Base-by-base conservation (phyloP, 2,113 vertebrate genomes). In the Petroica traversi region DNA sequence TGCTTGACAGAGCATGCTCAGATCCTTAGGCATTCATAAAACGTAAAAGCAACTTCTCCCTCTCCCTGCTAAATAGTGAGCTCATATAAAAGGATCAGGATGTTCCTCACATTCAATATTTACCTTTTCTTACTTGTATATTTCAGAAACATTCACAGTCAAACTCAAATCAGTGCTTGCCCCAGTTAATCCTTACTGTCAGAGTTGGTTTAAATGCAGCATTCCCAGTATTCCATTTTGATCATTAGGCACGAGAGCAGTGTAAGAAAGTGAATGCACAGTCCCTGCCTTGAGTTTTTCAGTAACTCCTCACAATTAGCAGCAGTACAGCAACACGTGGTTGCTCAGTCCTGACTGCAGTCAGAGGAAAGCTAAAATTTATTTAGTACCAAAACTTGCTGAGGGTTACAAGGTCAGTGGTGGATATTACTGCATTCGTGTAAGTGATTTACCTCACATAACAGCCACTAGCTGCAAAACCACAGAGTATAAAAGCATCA, bases 1-100 rank as follows among this genome's bases (percentile, higher is more conserved):
- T 98, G 98, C 96, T 81, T 36, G 3, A 95, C 81, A 79, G 92
- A 97, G 95, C 97, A 97, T 96, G 96, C 96, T 97, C 95, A 91
- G 91, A 91, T 78, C 81, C 95, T 83, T 34, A 94, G 71, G 74
- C 91, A 90, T 78, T 96, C 75, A 89, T 66, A 81, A 86, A 97
- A 96, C 81, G 74, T 71, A 91, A 93, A 95, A 95, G 82, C 71
- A 76, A 92, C 72, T 71, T 83, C 49, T 66, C 52, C 26, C 19
- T 18, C 34, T 80, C 75, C 57, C 64, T 88, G 34, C 71, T 51
- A 17, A 76, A 29, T 12, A 87, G 66, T 38, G 72, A 84, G 61
- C 51, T 76, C 64, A 31, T 25, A 77, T 77, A 74, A 90, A 95
- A 96, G 72, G 26, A 73, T 83, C 64, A 88, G 93, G 78, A 93